Evolutionary conservation across 2,888 invertebrate genomes (phyloP), one percentile per base, ranked within the genome.

Genomic region (Cataglyphis cursor): DNA sequence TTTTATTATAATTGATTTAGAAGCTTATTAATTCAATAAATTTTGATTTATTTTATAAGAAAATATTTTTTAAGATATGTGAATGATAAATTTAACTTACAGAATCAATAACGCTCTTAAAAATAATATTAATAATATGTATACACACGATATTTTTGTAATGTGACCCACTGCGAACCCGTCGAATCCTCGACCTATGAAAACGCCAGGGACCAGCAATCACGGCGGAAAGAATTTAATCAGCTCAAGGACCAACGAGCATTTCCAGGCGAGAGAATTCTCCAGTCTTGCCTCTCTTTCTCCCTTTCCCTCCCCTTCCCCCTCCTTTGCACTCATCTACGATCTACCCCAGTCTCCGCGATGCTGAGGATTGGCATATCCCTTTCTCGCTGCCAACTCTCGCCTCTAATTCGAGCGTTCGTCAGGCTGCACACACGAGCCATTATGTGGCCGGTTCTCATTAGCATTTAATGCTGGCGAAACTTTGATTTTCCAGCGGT

Each of bases 401-500:
- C 85, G 83, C 85, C 88, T 86, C 90, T 91, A 91, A 92, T 92
- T 91, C 90, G 89, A 88, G 85, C 89, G 89, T 90, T 92, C 89
- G 89, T 92, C 92, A 91, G 88, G 84, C 84, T 81, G 88, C 91
- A 90, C 88, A 92, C 88, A 91, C 90, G 89, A 87, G 85, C 89
- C 90, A 92, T 91, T 92, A 92, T 90, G 88, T 88, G 90, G 89
- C 89, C 86, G 85, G 88, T 90, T 91, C 93, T 93, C 92, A 92
- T 92, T 92, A 92, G 92, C 92, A 92, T 93, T 93, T 93, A 92
- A 93, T 93, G 90, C 93, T 89, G 85, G 88, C 86, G 87, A 90
- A 92, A 92, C 91, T 93, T 92, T 93, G 93, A 93, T 93, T 93
- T 93, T 91, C 91, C 90, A 87, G 88, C 86, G 90, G 92, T 92